Evolutionary conservation across 2,113 vertebrate genomes (phyloP), one percentile per base, ranked within the genome.

Genomic region (Elephantulus edwardii): DNA sequence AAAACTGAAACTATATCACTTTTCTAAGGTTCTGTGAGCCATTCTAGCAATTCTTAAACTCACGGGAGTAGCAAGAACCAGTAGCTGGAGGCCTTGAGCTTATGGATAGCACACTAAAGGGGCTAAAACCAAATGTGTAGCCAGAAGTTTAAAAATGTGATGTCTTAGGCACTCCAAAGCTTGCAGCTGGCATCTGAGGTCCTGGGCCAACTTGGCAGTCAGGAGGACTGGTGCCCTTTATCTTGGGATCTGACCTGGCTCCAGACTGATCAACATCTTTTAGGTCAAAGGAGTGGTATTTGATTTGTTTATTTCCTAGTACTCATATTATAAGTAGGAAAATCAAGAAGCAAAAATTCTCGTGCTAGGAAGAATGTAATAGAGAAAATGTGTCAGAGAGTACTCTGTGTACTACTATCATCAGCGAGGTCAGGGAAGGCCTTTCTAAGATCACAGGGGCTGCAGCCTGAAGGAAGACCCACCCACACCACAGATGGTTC

Each of bases 361-460:
- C 52, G 40, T 33, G 38, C 50, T 54, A 68, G 46, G 68, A 82
- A 87, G 26, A 72, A 58, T 1, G 78, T 26, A 89, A 86, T 20
- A 66, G 6, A 83, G 52, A 83, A 89, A 86, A 28, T 62, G 38
- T 54, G 42, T 60, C 9, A 48, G 72, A 24, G 9, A 84, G 33
- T 46, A 68, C n/a, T 17, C 26, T 9, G 11, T 72, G 2, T 3
- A 46, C 54, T 4, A 28, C 62, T 38, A 20, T 20, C 54, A 48
- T 54, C 83, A 56, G 12, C 64, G 64, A 78, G 35, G 56, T 44
- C 46, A 80, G 33, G 24, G 75, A 85, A 44, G 68, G 58, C 52
- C 79, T 89, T 42, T 60, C 71, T 79, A 72, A 83, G 48, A 71
- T 77, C 75, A 62, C 83, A 46, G 72, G 72, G 38, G 30, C 71